Conservation (phyloP, 2,113 vertebrate species). For the Heterotilapia buettikoferi region DNA sequence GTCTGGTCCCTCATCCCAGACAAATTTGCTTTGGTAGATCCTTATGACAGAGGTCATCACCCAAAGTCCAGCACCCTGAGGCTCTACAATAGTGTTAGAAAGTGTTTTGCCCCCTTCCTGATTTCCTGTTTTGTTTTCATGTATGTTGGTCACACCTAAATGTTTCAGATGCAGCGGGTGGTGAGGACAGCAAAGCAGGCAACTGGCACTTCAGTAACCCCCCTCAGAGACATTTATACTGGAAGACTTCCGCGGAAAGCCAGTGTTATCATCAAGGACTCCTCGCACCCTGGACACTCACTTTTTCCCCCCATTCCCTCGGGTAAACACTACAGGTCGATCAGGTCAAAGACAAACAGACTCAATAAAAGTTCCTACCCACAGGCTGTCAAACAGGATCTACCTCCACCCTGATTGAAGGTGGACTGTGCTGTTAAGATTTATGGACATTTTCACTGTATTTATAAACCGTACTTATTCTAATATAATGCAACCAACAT, state of each 20-base stretch:
- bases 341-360: not conserved
- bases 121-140: not conserved
- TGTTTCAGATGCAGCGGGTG: not conserved
- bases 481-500: not conserved
- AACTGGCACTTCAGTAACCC: not conserved
- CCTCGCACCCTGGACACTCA: not conserved
- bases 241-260: accelerated
- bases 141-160: not conserved
- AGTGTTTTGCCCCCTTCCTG: not conserved
- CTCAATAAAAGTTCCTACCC: not conserved
- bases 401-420: not conserved
- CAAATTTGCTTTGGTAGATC: not conserved
- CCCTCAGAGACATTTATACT: not conserved
- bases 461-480: not conserved
- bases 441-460: not conserved
- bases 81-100: not conserved
- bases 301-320: accelerated
- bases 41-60: not conserved
- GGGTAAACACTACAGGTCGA: no score
- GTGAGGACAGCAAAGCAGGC: not conserved
- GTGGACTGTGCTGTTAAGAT: not conserved
- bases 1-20: not conserved
- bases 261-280: not conserved
- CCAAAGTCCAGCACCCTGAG: not conserved
- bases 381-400: not conserved